Evolutionary conservation across 2,113 vertebrate genomes (phyloP).

Genomic region (Dissostichus mawsoni): DNA sequence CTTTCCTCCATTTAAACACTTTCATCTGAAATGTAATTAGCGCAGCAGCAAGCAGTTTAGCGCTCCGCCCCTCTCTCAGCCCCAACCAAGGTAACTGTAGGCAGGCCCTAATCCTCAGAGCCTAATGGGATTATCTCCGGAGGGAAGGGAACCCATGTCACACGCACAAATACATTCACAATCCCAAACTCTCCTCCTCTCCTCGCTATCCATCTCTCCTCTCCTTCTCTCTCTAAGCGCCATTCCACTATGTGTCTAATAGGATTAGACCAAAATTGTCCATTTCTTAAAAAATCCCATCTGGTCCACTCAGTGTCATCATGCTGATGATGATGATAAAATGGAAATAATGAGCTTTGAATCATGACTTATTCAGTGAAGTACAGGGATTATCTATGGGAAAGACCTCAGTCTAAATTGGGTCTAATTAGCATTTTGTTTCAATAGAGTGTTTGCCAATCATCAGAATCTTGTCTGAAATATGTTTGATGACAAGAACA

Average conservation of each 20-base stretch:
- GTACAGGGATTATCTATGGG: not conserved
- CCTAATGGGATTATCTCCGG: conserved; percentile 82
- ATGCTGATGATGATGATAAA: conserved; percentile 24
- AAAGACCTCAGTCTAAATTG: conserved; percentile 10
- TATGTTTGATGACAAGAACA: not conserved
- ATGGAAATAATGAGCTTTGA: conserved; percentile 44
- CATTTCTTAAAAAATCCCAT: conserved; percentile 51
- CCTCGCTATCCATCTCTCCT: conserved; percentile 37
- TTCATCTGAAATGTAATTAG: conserved; percentile 84
- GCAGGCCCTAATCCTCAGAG: conserved; percentile 78
- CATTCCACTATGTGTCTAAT: conserved; percentile 56
- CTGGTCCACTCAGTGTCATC: conserved; percentile 41
- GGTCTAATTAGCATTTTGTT: conserved; percentile 5
- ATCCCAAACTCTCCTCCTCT: conserved; percentile 49
- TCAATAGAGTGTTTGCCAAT: not conserved
- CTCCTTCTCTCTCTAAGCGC: conserved; percentile 2
- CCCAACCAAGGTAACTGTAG: conserved; percentile 75
- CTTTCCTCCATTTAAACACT: conserved; percentile 66
- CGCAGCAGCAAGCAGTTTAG: conserved; percentile 74
- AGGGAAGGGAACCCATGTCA: conserved; percentile 76
- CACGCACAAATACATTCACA: conserved; percentile 60
- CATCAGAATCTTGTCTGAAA: not conserved
- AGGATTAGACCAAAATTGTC: conserved; percentile 65
- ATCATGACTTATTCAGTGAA: conserved; percentile 30
- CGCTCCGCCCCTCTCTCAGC: conserved; percentile 64